Evolutionary conservation across 1,140 invertebrate genomes (phyloP), one percentile per base, ranked within the genome.

Genomic region (Anoplolepis gracilipes): DNA sequence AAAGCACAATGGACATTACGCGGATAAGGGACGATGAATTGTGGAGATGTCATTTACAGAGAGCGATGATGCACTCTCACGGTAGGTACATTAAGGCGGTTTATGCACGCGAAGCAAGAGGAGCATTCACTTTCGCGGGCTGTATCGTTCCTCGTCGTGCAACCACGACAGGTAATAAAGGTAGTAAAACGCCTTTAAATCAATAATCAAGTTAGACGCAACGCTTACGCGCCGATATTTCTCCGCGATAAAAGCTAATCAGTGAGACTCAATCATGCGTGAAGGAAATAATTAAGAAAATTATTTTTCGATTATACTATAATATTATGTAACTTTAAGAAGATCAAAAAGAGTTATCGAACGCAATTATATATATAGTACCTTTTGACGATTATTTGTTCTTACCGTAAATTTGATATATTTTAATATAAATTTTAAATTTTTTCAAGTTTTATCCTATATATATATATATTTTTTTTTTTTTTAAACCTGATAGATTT

Each of bases 31-130:
- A 81, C 72, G 84, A 90, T 81, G 87, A 90, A 90, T 79, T 69
- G 85, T 55, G 79, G 79, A 82, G 55, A 77, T 87, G 88, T 90
- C 88, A 87, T 90, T 90, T 89, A 79, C 88, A 87, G 88, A 67
- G 85, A 89, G 84, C 79, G 88, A 90, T 90, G 88, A 90, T 90
- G 88, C 87, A 87, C 88, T 90, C 87, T 86, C 87, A 79, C 79
- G 87, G 42, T 42, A 90, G 87, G 73, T 90, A 86, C 90, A 90
- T 91, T 91, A 90, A 89, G 88, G 89, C 76, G 77, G 89, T 89
- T 91, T 91, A 90, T 86, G 87, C 84, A 89, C 87, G 85, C 76
- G 75, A 85, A 59, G 61, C 76, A 62, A 86, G 72, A 82, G 81
- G 61, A 85, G 87, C 87, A 86, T 85, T 84, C 39, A 77, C 84